Percentiles rank a stretch among this genome's conserved stretches.
Evolutionary conservation across 2,113 vertebrate genomes (phyloP).

Genomic region (Thunnus thynnus): DNA sequence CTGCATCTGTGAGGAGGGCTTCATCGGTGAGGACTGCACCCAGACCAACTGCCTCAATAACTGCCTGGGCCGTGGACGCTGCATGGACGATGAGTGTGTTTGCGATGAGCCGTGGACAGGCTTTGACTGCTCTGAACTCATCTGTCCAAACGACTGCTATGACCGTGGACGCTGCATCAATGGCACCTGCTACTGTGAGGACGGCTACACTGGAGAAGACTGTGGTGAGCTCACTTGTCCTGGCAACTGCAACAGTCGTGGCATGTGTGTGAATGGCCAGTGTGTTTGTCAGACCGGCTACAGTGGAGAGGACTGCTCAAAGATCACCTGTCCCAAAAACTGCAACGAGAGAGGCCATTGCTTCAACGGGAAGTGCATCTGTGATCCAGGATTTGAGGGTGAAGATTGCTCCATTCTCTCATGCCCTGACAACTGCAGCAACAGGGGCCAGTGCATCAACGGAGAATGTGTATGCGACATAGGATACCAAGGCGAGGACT

Average conservation of each 20-base stretch:
- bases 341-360: slow-evolving; percentile 92
- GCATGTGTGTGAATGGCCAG: slow-evolving; percentile 89
- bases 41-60: slow-evolving; percentile 92
- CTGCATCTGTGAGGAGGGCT: slow-evolving; percentile 92
- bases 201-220: slow-evolving; percentile 92
- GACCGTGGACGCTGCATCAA: slow-evolving; percentile 96
- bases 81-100: slow-evolving; percentile 91
- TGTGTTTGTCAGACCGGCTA: slow-evolving; percentile 91
- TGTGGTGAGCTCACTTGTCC: slow-evolving; percentile 91
- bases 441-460: slow-evolving; percentile 86
- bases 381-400: slow-evolving; percentile 90
- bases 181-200: slow-evolving; percentile 93
- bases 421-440: slow-evolving; percentile 90
- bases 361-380: slow-evolving; percentile 88
- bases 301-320: slow-evolving; percentile 89
- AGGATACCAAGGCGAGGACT: slow-evolving; percentile 90
- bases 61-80: slow-evolving; percentile 91
- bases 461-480: slow-evolving; percentile 90
- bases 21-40: slow-evolving; percentile 88
- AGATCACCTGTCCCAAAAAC: slow-evolving; percentile 88
- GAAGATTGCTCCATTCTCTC: slow-evolving; percentile 88
- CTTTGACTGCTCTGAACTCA: slow-evolving; percentile 93
- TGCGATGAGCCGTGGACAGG: slow-evolving; percentile 94
- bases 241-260: slow-evolving; percentile 86
- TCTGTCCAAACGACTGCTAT: slow-evolving; percentile 96